Evolutionary conservation across 2,888 invertebrate species (phyloP), one percentile per base, ranked within the genome.

Genomic region (Caenorhabditis sp.): DNA sequence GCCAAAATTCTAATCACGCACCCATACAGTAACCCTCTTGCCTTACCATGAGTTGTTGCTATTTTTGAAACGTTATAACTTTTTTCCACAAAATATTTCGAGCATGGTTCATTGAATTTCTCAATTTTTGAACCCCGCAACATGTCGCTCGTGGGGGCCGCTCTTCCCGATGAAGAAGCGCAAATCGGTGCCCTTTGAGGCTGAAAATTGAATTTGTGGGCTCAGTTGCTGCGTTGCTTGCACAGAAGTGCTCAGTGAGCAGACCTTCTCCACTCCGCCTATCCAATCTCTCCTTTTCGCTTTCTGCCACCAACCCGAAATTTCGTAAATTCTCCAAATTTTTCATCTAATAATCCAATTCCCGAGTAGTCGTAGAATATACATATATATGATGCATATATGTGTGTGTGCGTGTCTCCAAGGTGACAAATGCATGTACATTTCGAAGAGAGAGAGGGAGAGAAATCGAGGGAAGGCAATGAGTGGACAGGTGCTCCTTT

Each of bases 341-440:
- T 56, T 50, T 24, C 32, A 60, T 69, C 56, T 47, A 69, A 69
- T 69, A 60, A 60, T 47, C 47, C 65, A 65, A 55, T 53, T 53
- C 22, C 20, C 37, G 51, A 67, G 24, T n/a, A n/a, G n/a, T 69
- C 60, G 50, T 56, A 13, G 60, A 69, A 69, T 58, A 13, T n/a
- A n/a, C n/a, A n/a, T 68, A 35, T 50, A 20, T 37, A 28, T 55
- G 22, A 72, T 72, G 44, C 60, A 50, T 72, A 56, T 72, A 37
- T 58, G 24, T 37, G 40, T 74, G 62, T 44, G 35, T 62, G 20
- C 22, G 28, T 56, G 79, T 79, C 67, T 24, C 67, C 79, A 65
- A 71, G 79, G 71, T 67, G 60, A 79, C 79, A 79, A 79, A 79
- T 71, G 65, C 47, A 79, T 79, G 79, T 71, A 61, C 79, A 71